Evolutionary conservation across 1,140 invertebrate species (phyloP).

Genomic region (Lepidotrigona ventralis): DNA sequence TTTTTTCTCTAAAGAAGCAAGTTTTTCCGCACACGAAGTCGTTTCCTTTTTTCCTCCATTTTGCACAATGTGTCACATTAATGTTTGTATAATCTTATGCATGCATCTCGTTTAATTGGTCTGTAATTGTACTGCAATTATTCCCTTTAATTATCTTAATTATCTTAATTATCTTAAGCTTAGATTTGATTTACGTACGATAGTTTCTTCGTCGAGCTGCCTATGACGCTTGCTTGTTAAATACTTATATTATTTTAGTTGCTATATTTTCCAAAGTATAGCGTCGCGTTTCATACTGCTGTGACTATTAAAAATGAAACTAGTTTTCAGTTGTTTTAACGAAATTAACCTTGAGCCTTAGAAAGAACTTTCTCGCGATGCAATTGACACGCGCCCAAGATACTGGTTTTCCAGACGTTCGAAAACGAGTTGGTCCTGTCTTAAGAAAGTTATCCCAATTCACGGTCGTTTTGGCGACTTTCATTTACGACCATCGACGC

Average conservation of each 20-base stretch:
- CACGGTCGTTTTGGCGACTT: not conserved
- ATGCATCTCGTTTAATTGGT: not conserved
- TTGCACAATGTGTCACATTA: not conserved
- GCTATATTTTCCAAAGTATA: not conserved
- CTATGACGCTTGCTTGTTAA: not conserved
- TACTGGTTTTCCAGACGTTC: not conserved
- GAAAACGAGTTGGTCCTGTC: not conserved
- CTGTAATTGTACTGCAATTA: not conserved
- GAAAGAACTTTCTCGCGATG: conserved; percentile 25
- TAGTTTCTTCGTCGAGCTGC: not conserved
- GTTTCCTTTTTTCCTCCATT: too few relatives aligned
- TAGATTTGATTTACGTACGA: not conserved
- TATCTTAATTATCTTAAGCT: not conserved
- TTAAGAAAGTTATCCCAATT: conserved; percentile 3
- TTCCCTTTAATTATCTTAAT: not conserved
- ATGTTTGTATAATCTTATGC: not conserved
- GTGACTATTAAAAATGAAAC: conserved; percentile 18
- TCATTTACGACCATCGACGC: not conserved
- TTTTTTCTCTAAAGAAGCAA: not conserved
- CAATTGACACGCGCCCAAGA: not conserved
- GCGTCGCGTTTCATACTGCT: not conserved
- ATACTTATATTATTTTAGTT: not conserved
- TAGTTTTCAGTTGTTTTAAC: conserved; percentile 25
- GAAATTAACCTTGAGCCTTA: conserved; percentile 40
- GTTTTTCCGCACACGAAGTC: not conserved